Evolutionary conservation across 2,113 vertebrate genomes (phyloP).

Genomic region (Caretta caretta): DNA sequence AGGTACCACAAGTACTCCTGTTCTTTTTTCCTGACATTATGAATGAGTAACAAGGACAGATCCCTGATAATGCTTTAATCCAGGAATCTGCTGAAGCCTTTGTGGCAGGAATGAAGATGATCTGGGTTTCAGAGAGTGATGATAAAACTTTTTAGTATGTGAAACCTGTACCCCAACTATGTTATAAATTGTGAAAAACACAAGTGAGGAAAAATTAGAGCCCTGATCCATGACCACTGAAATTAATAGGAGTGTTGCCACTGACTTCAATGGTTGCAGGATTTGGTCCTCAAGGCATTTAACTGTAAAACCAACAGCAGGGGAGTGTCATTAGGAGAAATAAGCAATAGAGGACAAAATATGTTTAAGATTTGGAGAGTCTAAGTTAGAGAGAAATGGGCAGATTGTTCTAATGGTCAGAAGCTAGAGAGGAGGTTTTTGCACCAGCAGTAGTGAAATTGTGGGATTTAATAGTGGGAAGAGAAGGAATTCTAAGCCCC

Average conservation of each 20-base stretch:
- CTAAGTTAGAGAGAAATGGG: neutral
- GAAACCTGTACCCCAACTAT: neutral
- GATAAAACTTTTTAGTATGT: neutral
- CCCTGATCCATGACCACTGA: neutral
- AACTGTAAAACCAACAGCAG: neutral
- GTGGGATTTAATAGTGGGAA: neutral
- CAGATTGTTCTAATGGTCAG: neutral
- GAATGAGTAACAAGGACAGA: neutral
- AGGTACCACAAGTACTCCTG: no score
- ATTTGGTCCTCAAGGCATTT: neutral
- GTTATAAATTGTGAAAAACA: neutral
- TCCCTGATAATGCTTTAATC: neutral
- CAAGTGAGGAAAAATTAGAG: neutral
- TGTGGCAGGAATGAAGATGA: neutral
- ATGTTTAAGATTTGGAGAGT: neutral
- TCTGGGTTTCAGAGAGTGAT: neutral
- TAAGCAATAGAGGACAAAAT: neutral
- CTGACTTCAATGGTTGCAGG: neutral
- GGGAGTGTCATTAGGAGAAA: neutral
- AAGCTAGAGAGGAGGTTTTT: neutral
- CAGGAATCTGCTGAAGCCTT: neutral
- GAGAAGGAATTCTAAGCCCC: neutral
- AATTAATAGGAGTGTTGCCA: neutral
- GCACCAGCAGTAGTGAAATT: neutral
- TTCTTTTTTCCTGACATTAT: neutral